Conservation (phyloP, 1,140 invertebrate genomes). For the Neomicropteryx cornuta region DNA sequence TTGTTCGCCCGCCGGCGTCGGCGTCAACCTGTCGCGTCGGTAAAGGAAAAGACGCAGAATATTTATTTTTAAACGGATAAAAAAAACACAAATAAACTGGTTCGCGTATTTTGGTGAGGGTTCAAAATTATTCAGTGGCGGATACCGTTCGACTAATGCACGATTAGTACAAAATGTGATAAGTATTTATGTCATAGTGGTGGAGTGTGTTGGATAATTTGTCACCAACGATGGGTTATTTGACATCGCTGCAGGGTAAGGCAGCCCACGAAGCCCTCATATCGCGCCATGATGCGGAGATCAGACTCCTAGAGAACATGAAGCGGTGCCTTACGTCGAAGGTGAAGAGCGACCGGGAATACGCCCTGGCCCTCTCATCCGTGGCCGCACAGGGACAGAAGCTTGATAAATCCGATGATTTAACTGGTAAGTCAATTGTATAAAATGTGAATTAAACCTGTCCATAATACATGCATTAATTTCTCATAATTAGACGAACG, state of each 20-base stretch:
- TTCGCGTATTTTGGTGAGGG: no score
- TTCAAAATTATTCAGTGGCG: no score
- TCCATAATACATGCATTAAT: not conserved
- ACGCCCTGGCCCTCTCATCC: constrained; percentile 67
- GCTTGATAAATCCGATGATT: constrained; percentile 66
- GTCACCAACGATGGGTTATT: constrained; percentile 64
- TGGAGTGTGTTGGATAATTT: not conserved
- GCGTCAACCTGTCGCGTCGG: no score
- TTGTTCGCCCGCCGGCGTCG: no score
- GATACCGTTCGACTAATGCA: no score
- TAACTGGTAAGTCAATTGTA: constrained; percentile 50
- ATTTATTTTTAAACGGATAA: no score
- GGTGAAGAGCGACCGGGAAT: constrained; percentile 84
- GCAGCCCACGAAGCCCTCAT: constrained; percentile 77
- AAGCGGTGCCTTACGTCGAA: constrained; percentile 71
- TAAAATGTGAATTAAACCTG: not conserved
- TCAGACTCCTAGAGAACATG: constrained; percentile 82
- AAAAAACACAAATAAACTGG: no score
- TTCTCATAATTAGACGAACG: no score
- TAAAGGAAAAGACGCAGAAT: no score
- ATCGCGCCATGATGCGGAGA: constrained; percentile 79
- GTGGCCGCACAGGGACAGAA: constrained; percentile 74
- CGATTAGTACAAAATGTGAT: no score
- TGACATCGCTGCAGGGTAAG: constrained; percentile 67
- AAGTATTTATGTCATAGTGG: no score